phyloP scores from a whole-genome alignment of 1,140 invertebrate species.

The Apis laboriosa region DNA sequence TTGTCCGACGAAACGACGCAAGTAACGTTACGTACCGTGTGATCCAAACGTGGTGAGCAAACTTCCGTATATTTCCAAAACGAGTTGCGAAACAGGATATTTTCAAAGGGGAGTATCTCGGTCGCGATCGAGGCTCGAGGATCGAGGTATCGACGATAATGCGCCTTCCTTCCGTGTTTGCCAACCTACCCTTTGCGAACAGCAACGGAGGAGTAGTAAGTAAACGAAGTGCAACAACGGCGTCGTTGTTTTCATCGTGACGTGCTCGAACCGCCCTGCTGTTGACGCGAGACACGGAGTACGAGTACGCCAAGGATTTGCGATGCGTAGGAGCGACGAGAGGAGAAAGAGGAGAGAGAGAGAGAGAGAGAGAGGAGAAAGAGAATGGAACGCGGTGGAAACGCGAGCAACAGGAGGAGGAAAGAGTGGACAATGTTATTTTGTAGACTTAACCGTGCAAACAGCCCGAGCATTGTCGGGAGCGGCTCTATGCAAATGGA shows the following conservation, averaged over 20 bases:
- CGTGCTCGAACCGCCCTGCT: neutral
- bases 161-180: constrained; percentile 44
- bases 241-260: constrained; percentile 58
- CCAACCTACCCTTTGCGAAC: constrained; percentile 52
- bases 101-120: neutral
- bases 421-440: constrained; percentile 41
- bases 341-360: neutral
- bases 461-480: neutral
- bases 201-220: constrained; percentile 41
- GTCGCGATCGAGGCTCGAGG: neutral
- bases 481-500: neutral
- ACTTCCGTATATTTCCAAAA: neutral
- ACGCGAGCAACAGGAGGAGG: constrained; percentile 11
- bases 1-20: neutral
- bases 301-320: neutral
- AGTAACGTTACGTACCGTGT: neutral
- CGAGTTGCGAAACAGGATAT: neutral
- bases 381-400: neutral
- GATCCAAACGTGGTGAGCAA: neutral
- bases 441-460: constrained; percentile 22
- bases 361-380: neutral
- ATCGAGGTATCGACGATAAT: constrained; percentile 14
- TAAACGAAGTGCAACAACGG: constrained; percentile 60
- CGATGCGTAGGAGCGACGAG: neutral
- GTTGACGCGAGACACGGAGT: neutral